These are phyloP conservation scores for Conchocele bisecta DNA, from an alignment of 2,888 invertebrate genomes.

Conservation along the genomic window DNA sequence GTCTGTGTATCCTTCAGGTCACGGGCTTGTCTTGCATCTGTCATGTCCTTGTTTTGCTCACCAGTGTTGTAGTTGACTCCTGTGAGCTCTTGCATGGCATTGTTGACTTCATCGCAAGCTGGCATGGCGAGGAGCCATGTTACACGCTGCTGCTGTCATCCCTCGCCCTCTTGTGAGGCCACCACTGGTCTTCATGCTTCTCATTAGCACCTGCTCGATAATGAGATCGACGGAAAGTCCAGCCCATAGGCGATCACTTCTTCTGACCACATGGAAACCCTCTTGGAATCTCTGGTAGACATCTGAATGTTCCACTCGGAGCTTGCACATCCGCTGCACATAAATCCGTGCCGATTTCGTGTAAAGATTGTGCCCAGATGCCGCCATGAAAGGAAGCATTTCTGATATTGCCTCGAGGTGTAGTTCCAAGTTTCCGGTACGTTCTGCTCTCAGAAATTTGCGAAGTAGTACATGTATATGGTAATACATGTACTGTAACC, in stretches of 20 bases:
- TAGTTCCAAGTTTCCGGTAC: slow-evolving; percentile 36
- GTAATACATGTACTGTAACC: slow-evolving; percentile 42
- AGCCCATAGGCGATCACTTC: slow-evolving; percentile 62
- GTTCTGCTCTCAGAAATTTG: slow-evolving; percentile 17
- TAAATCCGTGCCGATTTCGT: slow-evolving; percentile 46
- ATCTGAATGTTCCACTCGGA: slow-evolving; percentile 39
- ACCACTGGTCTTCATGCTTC: slow-evolving; percentile 59
- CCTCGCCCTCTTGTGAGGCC: slow-evolving; percentile 58
- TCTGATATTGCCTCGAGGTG: slow-evolving; percentile 38
- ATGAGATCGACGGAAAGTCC: slow-evolving; percentile 65
- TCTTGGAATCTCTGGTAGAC: slow-evolving; percentile 37
- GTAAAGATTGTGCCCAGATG: slow-evolving; percentile 60
- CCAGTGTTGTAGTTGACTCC: slow-evolving; percentile 8
- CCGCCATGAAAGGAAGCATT: slow-evolving; percentile 57
- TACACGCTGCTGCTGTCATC: slow-evolving; percentile 45
- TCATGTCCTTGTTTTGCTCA: slow-evolving; percentile 11
- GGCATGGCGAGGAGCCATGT: slow-evolving; percentile 52
- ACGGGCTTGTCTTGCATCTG: slow-evolving; percentile 6
- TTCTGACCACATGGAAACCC: slow-evolving; percentile 56
- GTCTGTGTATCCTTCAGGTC: slow-evolving; percentile 3
- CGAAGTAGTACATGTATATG: slow-evolving; percentile 25
- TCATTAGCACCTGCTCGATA: slow-evolving; percentile 68
- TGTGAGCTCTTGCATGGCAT: slow-evolving; percentile 43
- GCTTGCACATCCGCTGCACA: slow-evolving; percentile 42
- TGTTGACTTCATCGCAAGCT: slow-evolving; percentile 41